Evolutionary conservation across 2,888 invertebrate species (phyloP).

Genomic region (Brenthis daphne): DNA sequence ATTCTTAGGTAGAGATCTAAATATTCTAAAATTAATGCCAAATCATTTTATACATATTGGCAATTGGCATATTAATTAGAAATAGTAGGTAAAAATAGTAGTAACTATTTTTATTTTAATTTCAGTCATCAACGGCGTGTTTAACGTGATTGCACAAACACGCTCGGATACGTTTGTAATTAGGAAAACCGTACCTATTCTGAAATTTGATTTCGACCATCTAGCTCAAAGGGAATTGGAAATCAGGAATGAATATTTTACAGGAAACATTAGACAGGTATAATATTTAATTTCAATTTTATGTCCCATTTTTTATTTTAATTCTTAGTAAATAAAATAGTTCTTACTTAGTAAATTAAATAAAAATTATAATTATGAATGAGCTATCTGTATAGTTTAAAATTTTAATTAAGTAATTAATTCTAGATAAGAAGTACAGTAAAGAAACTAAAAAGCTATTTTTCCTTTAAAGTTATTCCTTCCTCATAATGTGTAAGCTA

Average conservation of each 20-base stretch:
- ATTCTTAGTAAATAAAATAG: not conserved
- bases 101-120: constrained; percentile 2
- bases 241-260: constrained; percentile 42
- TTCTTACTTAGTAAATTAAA: not conserved
- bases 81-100: not conserved
- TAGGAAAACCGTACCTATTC: constrained; percentile 42
- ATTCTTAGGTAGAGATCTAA: no score
- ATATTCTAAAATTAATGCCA: not conserved
- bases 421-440: no score
- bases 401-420: no score
- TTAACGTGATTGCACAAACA: constrained; percentile 39
- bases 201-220: constrained; percentile 42
- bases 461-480: no score
- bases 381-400: not conserved
- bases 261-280: constrained; percentile 30
- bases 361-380: not conserved
- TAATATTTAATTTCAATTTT: constrained; percentile 32
- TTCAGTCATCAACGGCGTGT: constrained; percentile 19
- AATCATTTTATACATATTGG: no score
- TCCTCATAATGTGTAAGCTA: no score
- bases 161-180: constrained; percentile 43
- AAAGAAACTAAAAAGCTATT: no score
- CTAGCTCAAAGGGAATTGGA: constrained; percentile 44
- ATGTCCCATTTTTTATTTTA: not conserved
- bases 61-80: not conserved